Conservation (phyloP, 2,888 invertebrate species). For the Agrochola litura region DNA sequence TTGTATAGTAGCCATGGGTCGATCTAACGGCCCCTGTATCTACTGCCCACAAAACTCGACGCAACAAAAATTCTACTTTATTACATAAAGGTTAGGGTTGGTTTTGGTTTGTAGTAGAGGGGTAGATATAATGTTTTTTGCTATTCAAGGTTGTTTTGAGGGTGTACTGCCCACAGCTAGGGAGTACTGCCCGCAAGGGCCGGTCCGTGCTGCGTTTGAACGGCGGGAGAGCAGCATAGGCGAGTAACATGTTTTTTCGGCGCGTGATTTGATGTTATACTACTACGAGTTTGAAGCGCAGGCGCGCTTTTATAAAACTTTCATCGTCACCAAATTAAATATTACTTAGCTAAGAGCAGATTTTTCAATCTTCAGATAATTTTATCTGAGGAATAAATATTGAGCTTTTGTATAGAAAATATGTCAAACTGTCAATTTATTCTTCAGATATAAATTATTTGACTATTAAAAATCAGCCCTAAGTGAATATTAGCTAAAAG, state of each 20-base stretch:
- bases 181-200: constrained; percentile 89
- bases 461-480: too few relatives aligned
- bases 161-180: constrained; percentile 89
- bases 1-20: constrained; percentile 85
- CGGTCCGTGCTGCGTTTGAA: constrained; percentile 82
- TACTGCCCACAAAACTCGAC: constrained; percentile 80
- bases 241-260: constrained; percentile 29
- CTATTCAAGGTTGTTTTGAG: constrained; percentile 80
- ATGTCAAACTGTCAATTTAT: too few relatives aligned
- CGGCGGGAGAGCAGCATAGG: constrained; percentile 33
- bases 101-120: constrained; percentile 61
- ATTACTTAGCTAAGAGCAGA: neutral
- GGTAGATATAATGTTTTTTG: constrained; percentile 84
- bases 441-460: too few relatives aligned
- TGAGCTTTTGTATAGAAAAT: too few relatives aligned
- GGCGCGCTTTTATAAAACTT: neutral
- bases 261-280: neutral
- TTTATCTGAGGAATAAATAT: too few relatives aligned
- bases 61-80: constrained; percentile 61
- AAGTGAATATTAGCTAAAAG: neutral
- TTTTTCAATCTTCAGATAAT: too few relatives aligned
- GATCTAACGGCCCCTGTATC: constrained; percentile 82
- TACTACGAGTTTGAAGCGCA: neutral
- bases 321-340: neutral
- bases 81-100: constrained; percentile 56